Base-by-base conservation (phyloP, 2,113 vertebrate species). In the Emydocephalus ijimae region DNA sequence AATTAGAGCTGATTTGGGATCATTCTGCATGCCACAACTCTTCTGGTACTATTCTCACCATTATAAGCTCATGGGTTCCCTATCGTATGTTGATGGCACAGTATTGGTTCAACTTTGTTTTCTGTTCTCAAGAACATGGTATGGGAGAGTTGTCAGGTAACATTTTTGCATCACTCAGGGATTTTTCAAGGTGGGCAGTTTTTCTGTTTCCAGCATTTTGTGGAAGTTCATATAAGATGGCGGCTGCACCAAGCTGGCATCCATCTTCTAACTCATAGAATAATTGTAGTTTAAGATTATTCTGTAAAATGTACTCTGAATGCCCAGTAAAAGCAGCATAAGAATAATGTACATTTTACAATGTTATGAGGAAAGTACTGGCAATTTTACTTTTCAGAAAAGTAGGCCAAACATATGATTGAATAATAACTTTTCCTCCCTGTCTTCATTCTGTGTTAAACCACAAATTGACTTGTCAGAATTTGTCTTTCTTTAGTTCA, bases 401-500 rank as follows among this genome's bases (percentile, higher is more conserved):
- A 6, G 50, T 90, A 56, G 10, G 20, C 9, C 93, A 94, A 92
- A 3, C 6, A 92, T 86, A n/a, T 5, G 89, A 0, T n/a, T 34
- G 29, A 1, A 69, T 43, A 54, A 93, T 54, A 34, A 86, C 0
- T 57, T 48, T 52, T 5, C 7, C 20, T 48, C 56, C 20, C 43
- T 3, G 2, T 1, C 0, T 21, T 87, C 94, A 93, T 94, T 24
- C 95, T 91, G 92, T 95, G 81, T 6, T 26, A 85, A 87, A 26
- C 94, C 48, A 89, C 34, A 52, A 93, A 39, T 64, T 0, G 89
- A 59, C 5, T 9, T 93, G 87, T 34, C 61, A 48, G 3, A 50
- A 85, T 95, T 91, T 8, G 34, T 93, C 15, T 94, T 94, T 48
- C 61, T 94, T 97, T 93, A 91, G 92, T 64, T 89, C 57, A 92